phyloP scores from a whole-genome alignment of 2,888 invertebrate species.

The Lithophane semibrunnea region DNA sequence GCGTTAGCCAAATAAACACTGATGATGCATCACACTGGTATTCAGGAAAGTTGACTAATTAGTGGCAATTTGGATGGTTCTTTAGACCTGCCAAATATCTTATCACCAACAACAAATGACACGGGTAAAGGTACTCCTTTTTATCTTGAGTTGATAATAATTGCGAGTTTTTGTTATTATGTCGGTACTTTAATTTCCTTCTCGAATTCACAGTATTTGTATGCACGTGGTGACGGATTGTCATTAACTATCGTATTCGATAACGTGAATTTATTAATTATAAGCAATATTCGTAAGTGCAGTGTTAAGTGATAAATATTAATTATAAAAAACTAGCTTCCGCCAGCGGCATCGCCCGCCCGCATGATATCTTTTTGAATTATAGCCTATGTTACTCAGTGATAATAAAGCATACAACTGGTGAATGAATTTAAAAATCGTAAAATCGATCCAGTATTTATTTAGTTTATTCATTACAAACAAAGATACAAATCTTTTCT shows the following conservation, averaged over 20 bases:
- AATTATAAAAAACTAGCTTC: not conserved
- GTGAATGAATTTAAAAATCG: too few relatives aligned
- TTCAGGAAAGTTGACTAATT: slow-evolving; percentile 23
- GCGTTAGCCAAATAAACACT: slow-evolving; percentile 16
- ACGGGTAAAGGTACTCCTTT: slow-evolving; percentile 3
- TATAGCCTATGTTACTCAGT: too few relatives aligned
- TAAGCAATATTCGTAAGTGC: not conserved
- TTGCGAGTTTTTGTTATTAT: slow-evolving; percentile 45
- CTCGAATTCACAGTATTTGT: slow-evolving; percentile 35
- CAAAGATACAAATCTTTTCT: too few relatives aligned
- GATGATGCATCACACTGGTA: slow-evolving; percentile 16
- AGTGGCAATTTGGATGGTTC: slow-evolving; percentile 24
- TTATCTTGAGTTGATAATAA: slow-evolving; percentile 56
- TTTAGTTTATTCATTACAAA: too few relatives aligned
- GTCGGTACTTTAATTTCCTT: slow-evolving; percentile 25
- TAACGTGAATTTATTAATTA: slow-evolving; percentile 4
- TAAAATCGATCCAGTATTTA: too few relatives aligned
- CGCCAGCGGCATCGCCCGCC: too few relatives aligned
- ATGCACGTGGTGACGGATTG: slow-evolving; percentile 27
- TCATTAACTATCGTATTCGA: not conserved
- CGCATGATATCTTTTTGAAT: too few relatives aligned
- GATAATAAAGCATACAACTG: too few relatives aligned
- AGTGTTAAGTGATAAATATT: not conserved
- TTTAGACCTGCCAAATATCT: slow-evolving; percentile 39
- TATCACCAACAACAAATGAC: slow-evolving; percentile 49